phyloP scores from a whole-genome alignment of 2,797 vertebrate species.

The Melanitta fusca region DNA sequence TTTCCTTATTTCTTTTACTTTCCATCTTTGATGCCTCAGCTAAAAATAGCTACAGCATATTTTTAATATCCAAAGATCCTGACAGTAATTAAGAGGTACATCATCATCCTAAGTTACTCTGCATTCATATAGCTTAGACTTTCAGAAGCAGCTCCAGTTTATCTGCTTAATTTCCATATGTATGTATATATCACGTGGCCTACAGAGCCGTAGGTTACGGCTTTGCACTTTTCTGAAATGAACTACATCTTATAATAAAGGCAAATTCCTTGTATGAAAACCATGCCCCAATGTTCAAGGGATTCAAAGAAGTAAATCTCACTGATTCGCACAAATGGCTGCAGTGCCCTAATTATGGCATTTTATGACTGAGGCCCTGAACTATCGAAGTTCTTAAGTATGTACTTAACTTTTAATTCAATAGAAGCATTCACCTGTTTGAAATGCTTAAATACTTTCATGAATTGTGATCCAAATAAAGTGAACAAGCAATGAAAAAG shows the following conservation, averaged over 20 bases:
- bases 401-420: background rate
- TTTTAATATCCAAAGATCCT: background rate
- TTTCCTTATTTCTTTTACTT: background rate
- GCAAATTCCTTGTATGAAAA: background rate
- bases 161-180: background rate
- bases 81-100: background rate
- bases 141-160: background rate
- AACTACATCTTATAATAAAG: background rate
- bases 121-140: background rate
- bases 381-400: background rate
- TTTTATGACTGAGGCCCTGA: slow-evolving; percentile 2
- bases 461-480: background rate
- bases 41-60: background rate
- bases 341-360: background rate
- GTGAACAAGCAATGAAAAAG: background rate
- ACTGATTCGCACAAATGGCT: background rate
- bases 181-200: rapidly evolving
- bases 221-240: background rate
- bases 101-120: background rate
- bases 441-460: background rate
- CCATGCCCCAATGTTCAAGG: background rate
- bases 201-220: background rate
- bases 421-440: background rate
- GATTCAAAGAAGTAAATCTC: background rate
- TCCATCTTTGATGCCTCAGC: background rate